Evolutionary conservation across 2,888 invertebrate genomes (phyloP), one percentile per base, ranked within the genome.

Genomic region (Cenopis cana): DNA sequence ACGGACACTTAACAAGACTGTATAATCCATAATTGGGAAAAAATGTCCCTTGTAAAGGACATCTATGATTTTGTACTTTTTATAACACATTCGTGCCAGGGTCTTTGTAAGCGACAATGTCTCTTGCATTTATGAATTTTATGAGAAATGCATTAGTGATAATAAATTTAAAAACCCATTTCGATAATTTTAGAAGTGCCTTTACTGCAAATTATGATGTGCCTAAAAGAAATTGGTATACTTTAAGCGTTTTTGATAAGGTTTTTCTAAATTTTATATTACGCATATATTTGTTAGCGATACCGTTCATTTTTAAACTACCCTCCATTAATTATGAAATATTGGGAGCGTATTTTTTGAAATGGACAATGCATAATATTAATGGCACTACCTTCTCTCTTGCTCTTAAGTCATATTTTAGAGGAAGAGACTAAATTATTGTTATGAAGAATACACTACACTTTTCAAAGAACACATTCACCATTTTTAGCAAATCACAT

Each of bases 151-250:
- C 62, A 62, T 62, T 50, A 38, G 52, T 64, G 64, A 64, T 50
- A 61, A 12, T 61, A 20, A 57, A 60, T 41, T 52, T 29, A 24
- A 24, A 50, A 61, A 17, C 6, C 17, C 69, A 62, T 11, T 33
- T 49, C 18, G 10, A 64, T 24, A 38, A 49, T 60, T 64, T 64
- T 64, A 33, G 17, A 73, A 77, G 77, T 77, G 77, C 77, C 77
- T 77, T 77, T 60, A 64, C 57, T 73, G 56, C 68, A 74, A 24
- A 75, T 76, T 75, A 75, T 75, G 75, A 73, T 68, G 76, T 77
- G 77, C 77, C 76, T 76, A 65, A 59, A 67, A 68, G 20, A 64
- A 41, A 41, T 55, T 55, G 65, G 17, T 17, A 38, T 41, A 54
- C 29, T 14, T 24, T 60, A 65, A 64, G 57, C 33, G 14, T 50